Percentiles rank a stretch among this genome's conserved stretches.
These are phyloP conservation scores for Prosopocoilus inquinatus DNA, from an alignment of 2,888 invertebrate genomes.

Conservation along the genomic window DNA sequence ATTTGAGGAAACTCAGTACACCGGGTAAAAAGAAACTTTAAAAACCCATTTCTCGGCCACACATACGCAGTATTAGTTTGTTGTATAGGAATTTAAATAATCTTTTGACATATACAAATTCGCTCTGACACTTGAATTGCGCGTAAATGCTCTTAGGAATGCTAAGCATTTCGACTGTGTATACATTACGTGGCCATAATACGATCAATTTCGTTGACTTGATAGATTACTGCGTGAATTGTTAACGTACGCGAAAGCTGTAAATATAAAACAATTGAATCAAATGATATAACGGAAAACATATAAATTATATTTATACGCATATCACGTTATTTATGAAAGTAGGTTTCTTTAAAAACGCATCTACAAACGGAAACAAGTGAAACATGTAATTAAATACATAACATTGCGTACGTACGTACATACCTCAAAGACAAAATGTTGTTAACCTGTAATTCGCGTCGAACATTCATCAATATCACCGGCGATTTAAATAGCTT, in stretches of 20 bases:
- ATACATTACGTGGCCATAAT: background rate
- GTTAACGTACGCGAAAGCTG: background rate
- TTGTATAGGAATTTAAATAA: background rate
- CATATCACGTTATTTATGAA: too few species aligned
- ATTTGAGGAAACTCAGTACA: too few species aligned
- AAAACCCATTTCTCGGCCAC: background rate
- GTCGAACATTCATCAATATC: constrained; percentile 10
- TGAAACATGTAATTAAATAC: too few species aligned
- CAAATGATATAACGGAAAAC: too few species aligned
- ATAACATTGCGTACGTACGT: background rate
- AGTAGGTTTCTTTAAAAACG: too few species aligned
- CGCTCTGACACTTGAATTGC: constrained; percentile 1
- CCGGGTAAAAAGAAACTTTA: too few species aligned
- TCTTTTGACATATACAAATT: background rate
- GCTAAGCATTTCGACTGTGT: background rate
- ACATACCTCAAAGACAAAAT: background rate
- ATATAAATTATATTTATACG: too few species aligned
- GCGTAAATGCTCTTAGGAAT: constrained; percentile 1
- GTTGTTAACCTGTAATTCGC: background rate
- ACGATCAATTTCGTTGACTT: background rate
- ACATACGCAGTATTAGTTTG: background rate
- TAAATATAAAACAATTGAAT: too few species aligned
- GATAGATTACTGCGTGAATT: background rate
- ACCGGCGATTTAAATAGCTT: constrained; percentile 12
- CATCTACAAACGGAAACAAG: too few species aligned